Percentiles rank a stretch among this genome's conserved stretches.
These are phyloP conservation scores for Nannoperca obscura DNA, from an alignment of 2,797 vertebrate genomes.

Conservation along the genomic window DNA sequence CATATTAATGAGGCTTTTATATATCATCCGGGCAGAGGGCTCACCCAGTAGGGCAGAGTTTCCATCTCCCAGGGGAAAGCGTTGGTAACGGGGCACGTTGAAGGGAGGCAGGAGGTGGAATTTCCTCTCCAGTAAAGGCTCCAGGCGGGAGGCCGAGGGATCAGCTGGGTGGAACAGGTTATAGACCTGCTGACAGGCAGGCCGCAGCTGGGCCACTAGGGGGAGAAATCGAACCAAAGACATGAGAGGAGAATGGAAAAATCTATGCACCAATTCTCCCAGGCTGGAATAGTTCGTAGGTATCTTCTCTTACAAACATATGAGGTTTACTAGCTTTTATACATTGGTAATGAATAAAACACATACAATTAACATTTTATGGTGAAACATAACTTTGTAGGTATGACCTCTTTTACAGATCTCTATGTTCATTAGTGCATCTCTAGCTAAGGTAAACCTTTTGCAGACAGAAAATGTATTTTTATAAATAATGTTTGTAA, in stretches of 20 bases:
- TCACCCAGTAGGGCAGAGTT: constrained; percentile 95
- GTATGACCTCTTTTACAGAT: not conserved
- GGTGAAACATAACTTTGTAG: not conserved
- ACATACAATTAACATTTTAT: not conserved
- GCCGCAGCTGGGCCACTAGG: constrained; percentile 87
- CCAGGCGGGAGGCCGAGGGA: constrained; percentile 96
- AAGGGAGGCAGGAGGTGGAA: constrained; percentile 96
- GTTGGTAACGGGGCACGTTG: constrained; percentile 95
- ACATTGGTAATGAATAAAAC: not conserved
- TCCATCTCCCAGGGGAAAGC: constrained; percentile 95
- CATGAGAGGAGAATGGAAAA: constrained; percentile 1
- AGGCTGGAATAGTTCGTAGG: not conserved
- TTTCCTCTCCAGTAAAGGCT: constrained; percentile 93
- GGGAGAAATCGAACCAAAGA: constrained; percentile 62
- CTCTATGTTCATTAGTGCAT: not conserved
- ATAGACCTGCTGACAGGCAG: constrained; percentile 97
- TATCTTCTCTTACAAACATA: not conserved
- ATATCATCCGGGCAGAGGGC: constrained; percentile 40
- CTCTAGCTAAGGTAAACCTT: not conserved
- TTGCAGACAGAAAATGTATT: not conserved
- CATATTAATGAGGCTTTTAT: constrained; percentile 6
- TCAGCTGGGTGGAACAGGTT: constrained; percentile 99
- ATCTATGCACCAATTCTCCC: not conserved
- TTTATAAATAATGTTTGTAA: not conserved
- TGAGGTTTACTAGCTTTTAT: not conserved